phyloP scores from a whole-genome alignment of 1,140 invertebrate species.

The Trichoplusia ni region DNA sequence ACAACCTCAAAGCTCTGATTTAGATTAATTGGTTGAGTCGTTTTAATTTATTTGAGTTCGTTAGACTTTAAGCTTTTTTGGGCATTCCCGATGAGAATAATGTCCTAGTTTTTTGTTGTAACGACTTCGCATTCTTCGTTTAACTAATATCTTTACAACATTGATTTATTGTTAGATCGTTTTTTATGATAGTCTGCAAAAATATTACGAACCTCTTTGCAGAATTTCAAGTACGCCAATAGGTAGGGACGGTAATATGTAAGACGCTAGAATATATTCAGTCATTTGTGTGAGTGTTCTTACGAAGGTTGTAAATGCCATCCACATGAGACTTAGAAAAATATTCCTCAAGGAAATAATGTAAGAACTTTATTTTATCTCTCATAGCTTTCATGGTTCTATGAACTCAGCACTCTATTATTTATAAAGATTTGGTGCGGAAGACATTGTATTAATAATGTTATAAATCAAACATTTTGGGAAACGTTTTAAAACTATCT shows the following conservation, averaged over 20 bases:
- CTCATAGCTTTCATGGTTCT: too few species aligned
- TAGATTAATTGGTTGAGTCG: neutral
- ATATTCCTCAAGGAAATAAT: neutral
- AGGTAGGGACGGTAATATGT: neutral
- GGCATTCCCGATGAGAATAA: neutral
- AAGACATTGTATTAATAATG: too few species aligned
- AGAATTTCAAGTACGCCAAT: neutral
- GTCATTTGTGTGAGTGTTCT: constrained; percentile 10
- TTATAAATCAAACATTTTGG: too few species aligned
- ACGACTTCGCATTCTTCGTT: too few species aligned
- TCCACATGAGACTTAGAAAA: neutral
- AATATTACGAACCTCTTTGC: neutral
- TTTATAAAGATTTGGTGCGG: too few species aligned
- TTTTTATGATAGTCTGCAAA: neutral
- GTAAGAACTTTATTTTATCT: neutral
- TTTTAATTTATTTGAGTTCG: constrained; percentile 1
- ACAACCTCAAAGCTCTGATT: neutral
- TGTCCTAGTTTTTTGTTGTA: neutral
- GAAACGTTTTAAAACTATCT: too few species aligned
- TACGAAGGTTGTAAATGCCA: neutral
- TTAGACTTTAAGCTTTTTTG: neutral
- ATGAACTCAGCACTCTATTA: too few species aligned
- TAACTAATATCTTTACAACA: too few species aligned
- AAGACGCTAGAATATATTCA: neutral
- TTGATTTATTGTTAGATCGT: too few species aligned